Evolutionary conservation across 1,140 invertebrate genomes (phyloP).

Genomic region (Drosophila azteca): DNA sequence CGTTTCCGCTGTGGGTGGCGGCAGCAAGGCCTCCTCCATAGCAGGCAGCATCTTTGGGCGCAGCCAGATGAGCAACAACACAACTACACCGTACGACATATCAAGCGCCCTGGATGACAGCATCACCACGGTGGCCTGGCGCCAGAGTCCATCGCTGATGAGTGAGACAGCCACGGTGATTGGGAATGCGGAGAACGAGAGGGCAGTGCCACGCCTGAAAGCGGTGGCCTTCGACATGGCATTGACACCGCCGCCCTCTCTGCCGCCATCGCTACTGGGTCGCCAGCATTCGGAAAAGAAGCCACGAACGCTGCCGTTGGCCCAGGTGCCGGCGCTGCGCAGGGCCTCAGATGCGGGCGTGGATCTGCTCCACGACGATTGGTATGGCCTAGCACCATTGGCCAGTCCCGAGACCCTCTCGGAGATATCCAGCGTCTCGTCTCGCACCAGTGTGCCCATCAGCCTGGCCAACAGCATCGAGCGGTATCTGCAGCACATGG

Average conservation of each 20-base stretch:
- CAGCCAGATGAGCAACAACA: constrained; percentile 70
- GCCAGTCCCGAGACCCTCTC: constrained; percentile 94
- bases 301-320: constrained; percentile 55
- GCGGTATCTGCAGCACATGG: constrained; percentile 77
- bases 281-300: constrained; percentile 69
- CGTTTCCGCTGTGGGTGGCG: background rate
- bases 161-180: constrained; percentile 68
- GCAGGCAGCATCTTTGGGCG: constrained; percentile 83
- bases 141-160: constrained; percentile 71
- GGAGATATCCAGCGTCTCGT: constrained; percentile 89
- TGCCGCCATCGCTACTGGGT: constrained; percentile 15
- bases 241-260: constrained; percentile 28
- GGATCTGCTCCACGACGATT: constrained; percentile 86
- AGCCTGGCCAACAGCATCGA: constrained; percentile 83
- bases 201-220: constrained; percentile 49
- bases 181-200: constrained; percentile 30
- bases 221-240: constrained; percentile 77
- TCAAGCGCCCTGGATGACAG: constrained; percentile 74
- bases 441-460: constrained; percentile 84
- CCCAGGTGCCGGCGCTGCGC: constrained; percentile 61
- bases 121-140: constrained; percentile 66
- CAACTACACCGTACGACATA: constrained; percentile 74
- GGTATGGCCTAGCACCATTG: constrained; percentile 89
- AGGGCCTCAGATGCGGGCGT: constrained; percentile 80
- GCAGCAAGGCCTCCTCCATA: constrained; percentile 84